Evolutionary conservation across 2,888 invertebrate genomes (phyloP).

Genomic region (Philonicus albiceps): DNA sequence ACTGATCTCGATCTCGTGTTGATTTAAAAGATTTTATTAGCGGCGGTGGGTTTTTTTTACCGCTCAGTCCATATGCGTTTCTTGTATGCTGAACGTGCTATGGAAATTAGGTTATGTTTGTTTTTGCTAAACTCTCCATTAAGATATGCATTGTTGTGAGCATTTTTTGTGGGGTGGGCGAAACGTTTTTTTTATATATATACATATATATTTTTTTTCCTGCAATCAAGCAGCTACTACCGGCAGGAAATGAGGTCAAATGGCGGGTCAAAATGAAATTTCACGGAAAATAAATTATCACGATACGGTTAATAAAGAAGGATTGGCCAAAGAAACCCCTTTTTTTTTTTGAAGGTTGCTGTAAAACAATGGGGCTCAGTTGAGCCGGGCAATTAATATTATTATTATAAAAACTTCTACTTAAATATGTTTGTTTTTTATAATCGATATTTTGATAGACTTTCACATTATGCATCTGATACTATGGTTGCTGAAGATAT

Average conservation of each 20-base stretch:
- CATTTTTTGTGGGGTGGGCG: neutral
- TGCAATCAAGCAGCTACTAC: neutral
- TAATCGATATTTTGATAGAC: neutral
- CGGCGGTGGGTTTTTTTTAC: neutral
- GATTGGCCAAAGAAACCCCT: neutral
- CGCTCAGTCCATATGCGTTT: neutral
- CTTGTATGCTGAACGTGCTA: neutral
- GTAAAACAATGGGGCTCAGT: neutral
- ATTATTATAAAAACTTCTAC: neutral
- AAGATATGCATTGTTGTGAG: neutral
- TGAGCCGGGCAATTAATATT: neutral
- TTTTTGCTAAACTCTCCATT: neutral
- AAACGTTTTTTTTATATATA: neutral
- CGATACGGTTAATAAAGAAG: neutral
- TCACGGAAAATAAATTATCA: neutral
- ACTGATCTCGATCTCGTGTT: constrained; percentile 21
- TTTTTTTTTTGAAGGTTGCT: neutral
- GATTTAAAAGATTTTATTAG: constrained; percentile 20
- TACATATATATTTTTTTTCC: too few relatives aligned
- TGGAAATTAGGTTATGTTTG: constrained; percentile 22
- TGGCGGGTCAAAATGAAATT: neutral
- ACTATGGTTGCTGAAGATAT: neutral
- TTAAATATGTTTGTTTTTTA: neutral
- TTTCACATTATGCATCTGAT: neutral
- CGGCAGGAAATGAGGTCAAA: neutral